Percentiles rank a stretch among this genome's conserved stretches.
phyloP scores from a whole-genome alignment of 2,797 vertebrate species.

The Babyrousa celebensis region DNA sequence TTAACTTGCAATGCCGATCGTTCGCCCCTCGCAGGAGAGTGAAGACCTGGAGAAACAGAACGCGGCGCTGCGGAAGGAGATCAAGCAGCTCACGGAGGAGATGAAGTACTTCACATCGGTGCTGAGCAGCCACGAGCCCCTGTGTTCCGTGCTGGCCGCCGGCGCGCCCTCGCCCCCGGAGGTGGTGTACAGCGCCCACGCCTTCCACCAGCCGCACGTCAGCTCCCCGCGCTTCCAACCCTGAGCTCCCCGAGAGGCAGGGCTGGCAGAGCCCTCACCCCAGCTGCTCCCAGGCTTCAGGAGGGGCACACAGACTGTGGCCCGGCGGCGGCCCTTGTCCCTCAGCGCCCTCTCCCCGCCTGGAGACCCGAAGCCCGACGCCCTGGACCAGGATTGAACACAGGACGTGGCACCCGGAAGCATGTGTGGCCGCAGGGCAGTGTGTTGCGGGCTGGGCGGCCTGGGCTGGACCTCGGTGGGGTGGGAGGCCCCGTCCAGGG shows the following conservation, averaged over 20 bases:
- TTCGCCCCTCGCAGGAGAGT: slow-evolving; percentile 94
- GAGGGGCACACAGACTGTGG: slow-evolving; percentile 47
- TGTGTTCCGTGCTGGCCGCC: slow-evolving; percentile 94
- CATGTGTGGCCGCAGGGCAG: not conserved
- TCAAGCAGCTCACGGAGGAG: slow-evolving; percentile 97
- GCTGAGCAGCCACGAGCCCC: slow-evolving; percentile 96
- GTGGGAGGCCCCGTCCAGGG: not conserved
- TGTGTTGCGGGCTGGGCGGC: accelerated
- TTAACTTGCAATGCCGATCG: not conserved
- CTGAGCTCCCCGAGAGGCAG: slow-evolving; percentile 89
- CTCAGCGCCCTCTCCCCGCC: not conserved
- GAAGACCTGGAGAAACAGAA: slow-evolving; percentile 98
- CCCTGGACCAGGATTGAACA: slow-evolving; percentile 35
- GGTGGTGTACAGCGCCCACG: slow-evolving; percentile 93
- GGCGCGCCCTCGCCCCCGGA: slow-evolving; percentile 92
- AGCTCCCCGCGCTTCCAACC: slow-evolving; percentile 96
- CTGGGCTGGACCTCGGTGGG: not conserved
- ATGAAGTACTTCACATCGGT: slow-evolving; percentile 96
- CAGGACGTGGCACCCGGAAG: not conserved
- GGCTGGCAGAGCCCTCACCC: not conserved
- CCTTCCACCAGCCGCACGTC: slow-evolving; percentile 96
- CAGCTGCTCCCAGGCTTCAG: not conserved
- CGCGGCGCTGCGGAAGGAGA: slow-evolving; percentile 96
- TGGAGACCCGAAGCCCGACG: slow-evolving; percentile 15
- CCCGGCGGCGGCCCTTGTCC: not conserved